Conservation (phyloP, 2,888 invertebrate species). For the Melinopterus prodromus region DNA sequence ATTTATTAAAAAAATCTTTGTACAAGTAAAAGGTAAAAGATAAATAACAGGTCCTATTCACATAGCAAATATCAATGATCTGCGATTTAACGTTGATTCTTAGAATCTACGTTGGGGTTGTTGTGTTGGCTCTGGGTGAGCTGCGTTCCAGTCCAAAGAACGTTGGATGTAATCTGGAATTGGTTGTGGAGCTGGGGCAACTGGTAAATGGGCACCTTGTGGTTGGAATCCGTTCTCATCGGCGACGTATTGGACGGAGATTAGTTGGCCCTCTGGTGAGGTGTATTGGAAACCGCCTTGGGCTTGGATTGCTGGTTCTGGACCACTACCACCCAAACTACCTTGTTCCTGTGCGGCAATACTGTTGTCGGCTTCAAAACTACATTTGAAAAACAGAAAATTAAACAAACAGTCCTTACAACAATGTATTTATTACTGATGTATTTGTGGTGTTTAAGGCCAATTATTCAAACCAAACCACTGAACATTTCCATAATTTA, state of each 20-base stretch:
- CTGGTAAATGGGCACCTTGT: slow-evolving; percentile 60
- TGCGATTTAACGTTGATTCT: not conserved
- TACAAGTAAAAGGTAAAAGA: not conserved
- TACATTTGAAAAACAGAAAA: slow-evolving; percentile 49
- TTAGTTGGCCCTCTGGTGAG: slow-evolving; percentile 69
- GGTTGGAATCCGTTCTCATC: slow-evolving; percentile 77
- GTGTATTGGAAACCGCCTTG: slow-evolving; percentile 66
- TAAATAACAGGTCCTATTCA: not conserved
- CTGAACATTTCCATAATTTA: not conserved
- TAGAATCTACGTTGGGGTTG: slow-evolving; percentile 25
- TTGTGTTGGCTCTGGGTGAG: slow-evolving; percentile 61
- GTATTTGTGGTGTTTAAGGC: no score
- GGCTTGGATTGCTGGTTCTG: slow-evolving; percentile 61
- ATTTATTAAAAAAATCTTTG: not conserved
- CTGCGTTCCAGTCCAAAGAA: slow-evolving; percentile 71
- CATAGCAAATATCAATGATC: not conserved
- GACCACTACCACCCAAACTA: slow-evolving; percentile 62
- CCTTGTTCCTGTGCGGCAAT: slow-evolving; percentile 69
- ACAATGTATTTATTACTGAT: no score
- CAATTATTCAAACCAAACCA: no score
- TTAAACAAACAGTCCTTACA: not conserved
- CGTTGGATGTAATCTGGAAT: slow-evolving; percentile 74
- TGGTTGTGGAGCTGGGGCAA: slow-evolving; percentile 64
- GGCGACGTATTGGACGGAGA: slow-evolving; percentile 69
- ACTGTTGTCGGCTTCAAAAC: slow-evolving; percentile 70